Evolutionary conservation across 2,888 invertebrate genomes (phyloP).

Genomic region (Sinopyrophorus schimmeli): DNA sequence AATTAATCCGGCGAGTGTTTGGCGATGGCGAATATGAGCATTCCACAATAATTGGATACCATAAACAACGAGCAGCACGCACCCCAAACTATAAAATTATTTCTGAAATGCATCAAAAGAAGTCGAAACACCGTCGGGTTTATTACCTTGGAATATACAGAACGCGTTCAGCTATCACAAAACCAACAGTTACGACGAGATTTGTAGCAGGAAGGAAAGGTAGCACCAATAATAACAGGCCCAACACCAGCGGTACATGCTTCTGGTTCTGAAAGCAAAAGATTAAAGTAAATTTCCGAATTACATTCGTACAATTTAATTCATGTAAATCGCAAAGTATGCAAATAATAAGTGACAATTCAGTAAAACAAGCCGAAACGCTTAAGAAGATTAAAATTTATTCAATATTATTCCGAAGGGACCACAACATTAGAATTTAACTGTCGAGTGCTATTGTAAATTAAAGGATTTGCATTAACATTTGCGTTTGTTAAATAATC

Average conservation of each 20-base stretch:
- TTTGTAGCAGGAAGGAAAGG: conserved; percentile 89
- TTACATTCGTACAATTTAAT: conserved; percentile 2
- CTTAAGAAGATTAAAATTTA: conserved; percentile 14
- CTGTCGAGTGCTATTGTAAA: conserved; percentile 7
- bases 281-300: conserved; percentile 42
- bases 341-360: conserved; percentile 10
- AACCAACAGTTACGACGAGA: conserved; percentile 77
- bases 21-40: conserved; percentile 56
- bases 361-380: conserved; percentile 10
- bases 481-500: too few relatives aligned
- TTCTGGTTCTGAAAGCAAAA: conserved; percentile 69
- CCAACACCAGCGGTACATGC: conserved; percentile 69
- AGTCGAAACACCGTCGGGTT: too few relatives aligned
- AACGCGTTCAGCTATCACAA: conserved; percentile 85
- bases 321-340: conserved; percentile 8
- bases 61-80: conserved; percentile 74
- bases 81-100: conserved; percentile 68
- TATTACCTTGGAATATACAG: conserved; percentile 85
- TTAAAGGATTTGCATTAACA: conserved; percentile 11
- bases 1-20: conserved; percentile 58
- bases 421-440: conserved; percentile 5
- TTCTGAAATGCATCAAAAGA: too few relatives aligned
- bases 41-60: conserved; percentile 72
- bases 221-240: conserved; percentile 72
- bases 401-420: conserved; percentile 10